phyloP scores from a whole-genome alignment of 2,797 vertebrate species.

The Micrastur ruficollis region DNA sequence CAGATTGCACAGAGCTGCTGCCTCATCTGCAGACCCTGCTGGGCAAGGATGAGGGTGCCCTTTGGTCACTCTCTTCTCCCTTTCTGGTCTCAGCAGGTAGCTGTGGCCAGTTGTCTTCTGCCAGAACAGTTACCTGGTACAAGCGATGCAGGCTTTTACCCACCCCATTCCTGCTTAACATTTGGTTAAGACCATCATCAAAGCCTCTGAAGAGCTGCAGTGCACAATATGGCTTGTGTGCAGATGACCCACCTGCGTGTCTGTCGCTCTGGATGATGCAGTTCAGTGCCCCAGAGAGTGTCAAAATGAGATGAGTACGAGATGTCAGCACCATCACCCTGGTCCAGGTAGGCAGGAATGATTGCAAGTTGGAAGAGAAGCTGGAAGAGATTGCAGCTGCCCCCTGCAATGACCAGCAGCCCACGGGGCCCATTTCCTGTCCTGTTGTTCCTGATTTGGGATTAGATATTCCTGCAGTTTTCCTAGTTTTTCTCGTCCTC shows the following conservation, averaged over 20 bases:
- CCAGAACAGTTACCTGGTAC: neutral
- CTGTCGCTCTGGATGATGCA: neutral
- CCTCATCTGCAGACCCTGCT: neutral
- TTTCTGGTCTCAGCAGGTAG: neutral
- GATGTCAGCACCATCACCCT: neutral
- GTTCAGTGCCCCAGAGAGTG: neutral
- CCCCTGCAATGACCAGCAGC: neutral
- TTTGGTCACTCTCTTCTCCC: neutral
- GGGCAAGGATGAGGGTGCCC: neutral
- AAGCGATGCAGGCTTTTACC: neutral
- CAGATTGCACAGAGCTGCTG: neutral
- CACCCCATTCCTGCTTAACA: neutral
- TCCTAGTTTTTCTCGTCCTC: neutral
- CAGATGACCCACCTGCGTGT: too few species aligned
- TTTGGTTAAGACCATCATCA: rapidly evolving
- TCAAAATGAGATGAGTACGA: neutral
- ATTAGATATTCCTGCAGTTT: neutral
- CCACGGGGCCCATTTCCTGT: neutral
- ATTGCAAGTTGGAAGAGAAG: neutral
- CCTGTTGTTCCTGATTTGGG: neutral
- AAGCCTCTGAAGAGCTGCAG: neutral
- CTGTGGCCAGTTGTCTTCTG: neutral
- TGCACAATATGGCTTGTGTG: neutral
- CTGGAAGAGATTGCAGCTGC: neutral
- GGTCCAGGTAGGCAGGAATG: neutral